Evolutionary conservation across 2,797 vertebrate species (phyloP).

Genomic region (Pitangus sulphuratus): DNA sequence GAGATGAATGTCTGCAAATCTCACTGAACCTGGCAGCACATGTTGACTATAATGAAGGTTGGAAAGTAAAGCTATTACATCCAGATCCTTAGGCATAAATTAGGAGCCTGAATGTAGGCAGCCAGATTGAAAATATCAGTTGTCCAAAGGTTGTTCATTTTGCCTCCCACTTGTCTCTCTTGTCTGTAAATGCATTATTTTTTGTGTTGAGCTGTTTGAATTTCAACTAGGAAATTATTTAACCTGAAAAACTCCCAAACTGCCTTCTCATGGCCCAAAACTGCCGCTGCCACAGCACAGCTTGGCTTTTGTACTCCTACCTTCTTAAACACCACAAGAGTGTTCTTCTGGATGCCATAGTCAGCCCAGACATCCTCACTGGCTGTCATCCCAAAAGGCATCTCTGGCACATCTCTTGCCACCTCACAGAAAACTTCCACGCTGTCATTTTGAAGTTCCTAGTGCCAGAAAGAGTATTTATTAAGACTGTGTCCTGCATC

Average conservation of each 20-base stretch:
- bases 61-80: not conserved
- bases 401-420: slow-evolving; percentile 84
- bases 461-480: not conserved
- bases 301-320: slow-evolving; percentile 64
- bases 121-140: not conserved
- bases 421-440: slow-evolving; percentile 80
- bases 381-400: slow-evolving; percentile 82
- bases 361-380: slow-evolving; percentile 68
- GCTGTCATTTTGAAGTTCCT: slow-evolving; percentile 80
- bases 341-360: slow-evolving; percentile 78
- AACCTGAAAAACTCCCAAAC: not conserved
- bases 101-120: not conserved
- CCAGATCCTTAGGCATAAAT: not conserved
- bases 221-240: not conserved
- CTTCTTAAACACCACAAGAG: slow-evolving; percentile 85
- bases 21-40: not conserved
- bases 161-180: not conserved
- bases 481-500: not conserved
- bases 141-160: not conserved
- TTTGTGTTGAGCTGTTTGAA: not conserved
- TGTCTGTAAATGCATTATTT: not conserved
- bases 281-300: fast-evolving
- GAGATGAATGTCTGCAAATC: not conserved
- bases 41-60: not conserved
- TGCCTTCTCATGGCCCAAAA: not conserved